Base-by-base conservation (phyloP, 2,888 invertebrate genomes). In the Dolichopus griseipennis region DNA sequence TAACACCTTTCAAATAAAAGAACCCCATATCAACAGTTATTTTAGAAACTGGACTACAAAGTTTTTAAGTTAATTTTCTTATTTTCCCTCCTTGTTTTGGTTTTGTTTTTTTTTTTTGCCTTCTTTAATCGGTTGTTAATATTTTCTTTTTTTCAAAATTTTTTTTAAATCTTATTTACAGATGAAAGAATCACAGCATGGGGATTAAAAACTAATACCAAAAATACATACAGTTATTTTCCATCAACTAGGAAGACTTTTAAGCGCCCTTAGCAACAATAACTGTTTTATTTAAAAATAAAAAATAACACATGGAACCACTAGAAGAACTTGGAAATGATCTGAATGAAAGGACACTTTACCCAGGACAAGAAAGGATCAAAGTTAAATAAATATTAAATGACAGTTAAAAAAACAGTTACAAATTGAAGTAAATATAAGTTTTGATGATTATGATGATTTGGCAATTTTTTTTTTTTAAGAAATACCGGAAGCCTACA, bases 131-230 rank as follows among this genome's bases (percentile, higher is more conserved):
- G n/a, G 52, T 12, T 52, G 15, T 52, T n/a, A 52, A 52, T 52
- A 52, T n/a, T 15, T 15, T 52, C 15, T 18, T 52, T 18, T 52
- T 37, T 52, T 18, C 52, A 52, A 52, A 1, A 5, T 41, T 41
- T 41, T 15, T n/a, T 52, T 12, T 18, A 52, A 52, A 18, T 52
- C 18, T n/a, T 37, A 37, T n/a, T 52, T 52, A 52, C n/a, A 52
- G 18, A 52, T 52, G 52, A 52, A 52, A 52, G 52, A 52, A n/a
- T 52, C 52, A 18, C 52, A 52, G 52, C 52, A 52, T 52, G 52
- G 15, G 52, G 52, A 52, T 15, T 15, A 52, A 52, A 18, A 18
- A 41, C 41, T 12, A 52, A 52, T 12, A 52, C 6, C 18, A 52
- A 52, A 12, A n/a, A n/a, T n/a, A n/a, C n/a, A n/a, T n/a, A n/a